A percentile compares a stretch with the other conserved stretches of the same genome.
phyloP scores from a whole-genome alignment of 1,140 invertebrate genomes.

The Brachionus manjavacas region DNA sequence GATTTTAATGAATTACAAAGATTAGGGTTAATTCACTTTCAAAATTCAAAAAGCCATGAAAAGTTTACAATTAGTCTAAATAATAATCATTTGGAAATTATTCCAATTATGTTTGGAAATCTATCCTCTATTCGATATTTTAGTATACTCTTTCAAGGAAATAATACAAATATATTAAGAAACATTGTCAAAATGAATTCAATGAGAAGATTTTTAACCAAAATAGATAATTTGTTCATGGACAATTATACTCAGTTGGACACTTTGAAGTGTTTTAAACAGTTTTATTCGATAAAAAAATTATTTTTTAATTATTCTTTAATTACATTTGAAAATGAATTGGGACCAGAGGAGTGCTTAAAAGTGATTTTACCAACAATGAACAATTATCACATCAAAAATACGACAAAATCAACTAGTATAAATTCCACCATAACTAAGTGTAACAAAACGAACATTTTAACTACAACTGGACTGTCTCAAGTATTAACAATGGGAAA shows the following conservation, averaged over 20 bases:
- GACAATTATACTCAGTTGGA: not conserved
- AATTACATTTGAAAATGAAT: no score
- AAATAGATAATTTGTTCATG: not conserved
- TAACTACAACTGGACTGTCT: no score
- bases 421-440: no score
- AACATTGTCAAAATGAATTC: not conserved
- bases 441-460: no score
- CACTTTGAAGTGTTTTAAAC: not conserved
- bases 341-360: no score
- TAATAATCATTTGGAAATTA: not conserved
- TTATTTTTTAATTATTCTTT: not conserved
- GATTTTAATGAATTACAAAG: not conserved
- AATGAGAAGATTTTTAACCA: not conserved
- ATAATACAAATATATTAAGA: not conserved
- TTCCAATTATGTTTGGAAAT: not conserved
- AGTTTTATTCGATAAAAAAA: not conserved
- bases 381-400: no score
- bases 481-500: no score
- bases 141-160: not conserved
- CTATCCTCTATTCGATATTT: not conserved
- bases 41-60: not conserved
- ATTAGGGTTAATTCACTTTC: not conserved
- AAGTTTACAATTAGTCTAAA: not conserved
- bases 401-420: no score
- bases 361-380: no score